phyloP scores from a whole-genome alignment of 92 coral and sea anemone genomes.

The Heteractis magnifica region DNA sequence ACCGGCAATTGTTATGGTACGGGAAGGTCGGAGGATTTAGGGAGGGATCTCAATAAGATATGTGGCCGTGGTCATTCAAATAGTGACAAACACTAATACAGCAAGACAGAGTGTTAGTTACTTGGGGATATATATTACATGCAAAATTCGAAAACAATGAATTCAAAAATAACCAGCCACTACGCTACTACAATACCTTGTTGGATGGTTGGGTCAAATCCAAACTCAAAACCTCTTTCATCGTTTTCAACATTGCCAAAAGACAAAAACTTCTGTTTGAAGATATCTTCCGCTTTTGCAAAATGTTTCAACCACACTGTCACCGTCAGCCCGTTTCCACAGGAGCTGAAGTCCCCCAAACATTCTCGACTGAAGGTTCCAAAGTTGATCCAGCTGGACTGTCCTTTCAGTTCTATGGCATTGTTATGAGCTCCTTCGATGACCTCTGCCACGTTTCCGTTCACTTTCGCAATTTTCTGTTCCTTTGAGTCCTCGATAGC shows the following conservation, averaged over 20 bases:
- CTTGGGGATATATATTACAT: too few species aligned
- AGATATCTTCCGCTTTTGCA: neutral
- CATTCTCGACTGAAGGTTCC: slow-evolving; percentile 15
- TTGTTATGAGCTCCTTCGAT: slow-evolving; percentile 8
- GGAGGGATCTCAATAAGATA: too few species aligned
- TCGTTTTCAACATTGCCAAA: slow-evolving; percentile 12
- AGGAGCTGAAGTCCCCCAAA: slow-evolving; percentile 19
- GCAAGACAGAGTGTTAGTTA: too few species aligned
- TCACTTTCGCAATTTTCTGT: neutral
- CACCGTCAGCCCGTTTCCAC: slow-evolving; percentile 23
- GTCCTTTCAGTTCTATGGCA: slow-evolving; percentile 15
- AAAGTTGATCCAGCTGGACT: slow-evolving; percentile 16
- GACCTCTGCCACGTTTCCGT: neutral
- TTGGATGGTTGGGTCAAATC: slow-evolving; percentile 19
- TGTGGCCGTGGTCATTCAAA: too few species aligned
- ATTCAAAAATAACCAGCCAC: too few species aligned
- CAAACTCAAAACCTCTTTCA: slow-evolving; percentile 33
- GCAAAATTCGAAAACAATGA: too few species aligned
- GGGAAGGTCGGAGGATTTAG: too few species aligned
- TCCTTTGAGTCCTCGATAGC: slow-evolving; percentile 9
- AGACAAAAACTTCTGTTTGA: slow-evolving; percentile 22
- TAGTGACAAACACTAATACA: too few species aligned
- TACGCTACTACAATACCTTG: neutral
- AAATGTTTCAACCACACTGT: slow-evolving; percentile 33
- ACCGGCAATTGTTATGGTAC: too few species aligned